Percentiles rank a stretch among this genome's conserved stretches.
phyloP scores from a whole-genome alignment of 2,888 invertebrate genomes.

The Caradrina clavipalpis region DNA sequence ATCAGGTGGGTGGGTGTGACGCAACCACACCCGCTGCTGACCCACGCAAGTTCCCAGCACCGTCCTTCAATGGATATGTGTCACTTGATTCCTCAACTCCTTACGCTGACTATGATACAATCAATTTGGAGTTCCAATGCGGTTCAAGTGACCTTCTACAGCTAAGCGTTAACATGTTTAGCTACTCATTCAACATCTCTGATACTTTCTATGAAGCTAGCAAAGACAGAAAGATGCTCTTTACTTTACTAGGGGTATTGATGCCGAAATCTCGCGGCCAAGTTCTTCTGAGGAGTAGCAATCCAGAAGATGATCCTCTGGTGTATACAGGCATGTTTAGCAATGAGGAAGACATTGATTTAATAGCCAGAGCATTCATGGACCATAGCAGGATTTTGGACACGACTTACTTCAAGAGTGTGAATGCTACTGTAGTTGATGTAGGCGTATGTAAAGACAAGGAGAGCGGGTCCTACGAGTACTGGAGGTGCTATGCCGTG shows the following conservation, averaged over 20 bases:
- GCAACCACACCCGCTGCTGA: constrained; percentile 1
- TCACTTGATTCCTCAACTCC: constrained; percentile 11
- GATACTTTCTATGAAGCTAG: constrained; percentile 20
- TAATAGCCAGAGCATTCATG: constrained; percentile 60
- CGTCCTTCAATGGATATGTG: constrained; percentile 32
- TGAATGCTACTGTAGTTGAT: constrained; percentile 61
- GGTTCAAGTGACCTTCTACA: constrained; percentile 25
- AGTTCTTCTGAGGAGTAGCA: constrained; percentile 16
- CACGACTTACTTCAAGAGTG: constrained; percentile 59
- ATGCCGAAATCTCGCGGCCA: constrained; percentile 39
- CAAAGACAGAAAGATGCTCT: constrained; percentile 14
- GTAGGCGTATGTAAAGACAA: constrained; percentile 56
- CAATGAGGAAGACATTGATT: constrained; percentile 61
- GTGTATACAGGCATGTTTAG: constrained; percentile 33
- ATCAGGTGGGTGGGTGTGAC: constrained; percentile 22
- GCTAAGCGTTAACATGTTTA: constrained; percentile 25
- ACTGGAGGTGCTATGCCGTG: constrained; percentile 66
- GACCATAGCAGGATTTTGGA: constrained; percentile 65
- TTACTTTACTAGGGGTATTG: constrained; percentile 14
- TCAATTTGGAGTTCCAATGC: constrained; percentile 38
- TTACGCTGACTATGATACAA: constrained; percentile 30
- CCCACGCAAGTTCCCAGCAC: constrained; percentile 26
- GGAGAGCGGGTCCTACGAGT: constrained; percentile 37
- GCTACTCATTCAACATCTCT: constrained; percentile 29
- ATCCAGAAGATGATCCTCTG: constrained; percentile 63